Base-by-base conservation (phyloP, 2,888 invertebrate genomes). In the Drosophila testacea region DNA sequence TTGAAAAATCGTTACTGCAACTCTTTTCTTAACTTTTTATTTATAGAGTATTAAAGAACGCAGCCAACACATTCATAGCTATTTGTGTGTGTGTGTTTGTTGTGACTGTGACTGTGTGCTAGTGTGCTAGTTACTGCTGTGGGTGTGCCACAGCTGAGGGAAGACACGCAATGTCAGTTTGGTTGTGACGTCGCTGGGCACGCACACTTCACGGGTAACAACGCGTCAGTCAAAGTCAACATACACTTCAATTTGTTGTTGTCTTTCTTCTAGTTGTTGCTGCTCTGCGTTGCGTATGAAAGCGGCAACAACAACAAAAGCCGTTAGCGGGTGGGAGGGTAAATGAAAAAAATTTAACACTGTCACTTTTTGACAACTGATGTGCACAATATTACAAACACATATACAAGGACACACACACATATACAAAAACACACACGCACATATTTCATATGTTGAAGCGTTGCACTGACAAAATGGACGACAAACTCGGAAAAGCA, bases 211-310 rank as follows among this genome's bases (percentile, higher is more conserved):
- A 82, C 60, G 84, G 66, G 77, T 83, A 82, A 83, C 83, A 85
- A 85, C 83, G 77, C 88, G 83, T 88, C 83, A 83, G 88, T 83
- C 83, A 83, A 83, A 83, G 83, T 83, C 83, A 79, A 83, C 86
- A 83, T 68, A 77, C 73, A 83, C 83, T 83, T 88, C 79, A 83
- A 73, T 64, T 79, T 64, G 54, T 52, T 59, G 66, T 60, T 68
- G 46, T 52, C 36, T 34, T 16, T 56, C 44, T 51, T 13, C 6
- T 44, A 28, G 42, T 13, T 59, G 38, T 11, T 59, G 64, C 34
- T 54, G 62, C 13, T 70, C 13, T 38, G 38, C 22, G 50, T 39
- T 52, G 52, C 42, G 48, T 42, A 48, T 52, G 55, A 32, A 42
- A 46, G 41, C 41, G 54, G 36, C 60, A 61, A 64, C 51, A 63